These are phyloP conservation scores for Catharus ustulatus DNA, from an alignment of 2,797 vertebrate species.

Conservation along the genomic window DNA sequence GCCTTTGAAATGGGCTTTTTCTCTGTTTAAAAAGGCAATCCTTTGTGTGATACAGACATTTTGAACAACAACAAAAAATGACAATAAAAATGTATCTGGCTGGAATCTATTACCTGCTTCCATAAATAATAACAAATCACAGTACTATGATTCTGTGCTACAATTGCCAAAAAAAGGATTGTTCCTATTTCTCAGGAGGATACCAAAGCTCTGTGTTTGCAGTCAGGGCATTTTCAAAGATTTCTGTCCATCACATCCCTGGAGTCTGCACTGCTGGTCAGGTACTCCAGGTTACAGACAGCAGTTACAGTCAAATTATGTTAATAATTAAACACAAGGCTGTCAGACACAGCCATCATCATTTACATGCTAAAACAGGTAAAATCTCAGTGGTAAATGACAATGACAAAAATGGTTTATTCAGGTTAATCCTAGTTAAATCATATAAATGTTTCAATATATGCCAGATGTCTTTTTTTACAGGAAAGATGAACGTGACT, in stretches of 20 bases:
- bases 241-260: background rate
- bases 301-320: background rate
- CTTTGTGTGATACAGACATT: background rate
- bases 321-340: slow-evolving; percentile 36
- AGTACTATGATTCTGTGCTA: background rate
- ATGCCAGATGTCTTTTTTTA: slow-evolving; percentile 1
- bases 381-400: slow-evolving; percentile 49
- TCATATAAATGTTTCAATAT: slow-evolving; percentile 32
- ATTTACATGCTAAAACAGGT: background rate
- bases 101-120: background rate
- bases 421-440: slow-evolving; percentile 58
- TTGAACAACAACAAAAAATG: background rate
- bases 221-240: background rate
- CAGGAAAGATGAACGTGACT: background rate
- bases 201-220: background rate
- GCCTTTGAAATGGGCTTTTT: background rate
- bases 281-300: background rate
- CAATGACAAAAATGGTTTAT: slow-evolving; percentile 41
- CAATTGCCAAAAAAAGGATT: background rate
- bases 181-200: background rate
- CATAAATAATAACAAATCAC: background rate
- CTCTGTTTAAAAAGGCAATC: background rate
- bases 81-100: background rate
- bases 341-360: background rate
- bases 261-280: background rate